Percentiles rank a stretch among this genome's conserved stretches.
Conservation (phyloP, 2,113 vertebrate species). For the Paradisaea rubra region DNA sequence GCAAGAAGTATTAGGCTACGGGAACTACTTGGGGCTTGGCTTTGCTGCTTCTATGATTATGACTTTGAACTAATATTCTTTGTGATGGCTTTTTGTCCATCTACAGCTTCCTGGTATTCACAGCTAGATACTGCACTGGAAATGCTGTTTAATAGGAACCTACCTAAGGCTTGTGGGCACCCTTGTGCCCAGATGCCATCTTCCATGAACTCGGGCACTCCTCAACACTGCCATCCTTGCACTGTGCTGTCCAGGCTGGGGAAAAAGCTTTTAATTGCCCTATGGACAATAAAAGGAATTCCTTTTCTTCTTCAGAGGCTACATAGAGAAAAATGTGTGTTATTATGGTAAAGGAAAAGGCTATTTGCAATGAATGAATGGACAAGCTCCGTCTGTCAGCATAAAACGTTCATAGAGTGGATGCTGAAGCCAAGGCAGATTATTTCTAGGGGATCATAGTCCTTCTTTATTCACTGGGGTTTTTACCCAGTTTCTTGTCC, state of each 20-base stretch:
- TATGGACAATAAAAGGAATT: not conserved
- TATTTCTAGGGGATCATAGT: not conserved
- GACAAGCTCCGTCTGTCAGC: not conserved
- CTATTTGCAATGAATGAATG: not conserved
- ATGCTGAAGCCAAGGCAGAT: not conserved
- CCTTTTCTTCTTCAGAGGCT: not conserved
- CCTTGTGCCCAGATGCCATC: not conserved
- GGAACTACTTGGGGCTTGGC: not conserved
- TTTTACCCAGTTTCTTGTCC: not conserved
- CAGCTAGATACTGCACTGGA: not conserved
- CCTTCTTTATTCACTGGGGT: not conserved
- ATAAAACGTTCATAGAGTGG: fast-evolving
- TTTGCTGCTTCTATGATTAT: not conserved
- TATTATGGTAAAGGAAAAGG: not conserved
- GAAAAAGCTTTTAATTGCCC: not conserved
- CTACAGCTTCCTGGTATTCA: not conserved
- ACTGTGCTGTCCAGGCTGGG: not conserved
- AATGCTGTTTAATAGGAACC: not conserved
- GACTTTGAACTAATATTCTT: not conserved
- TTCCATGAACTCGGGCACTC: not conserved
- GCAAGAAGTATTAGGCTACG: not conserved
- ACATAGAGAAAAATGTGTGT: not conserved
- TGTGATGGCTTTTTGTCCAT: not conserved
- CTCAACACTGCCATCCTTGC: not conserved
- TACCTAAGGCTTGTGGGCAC: not conserved